These are phyloP conservation scores for Alouatta palliata DNA, from an alignment of 2,113 vertebrate species.

Conservation along the genomic window DNA sequence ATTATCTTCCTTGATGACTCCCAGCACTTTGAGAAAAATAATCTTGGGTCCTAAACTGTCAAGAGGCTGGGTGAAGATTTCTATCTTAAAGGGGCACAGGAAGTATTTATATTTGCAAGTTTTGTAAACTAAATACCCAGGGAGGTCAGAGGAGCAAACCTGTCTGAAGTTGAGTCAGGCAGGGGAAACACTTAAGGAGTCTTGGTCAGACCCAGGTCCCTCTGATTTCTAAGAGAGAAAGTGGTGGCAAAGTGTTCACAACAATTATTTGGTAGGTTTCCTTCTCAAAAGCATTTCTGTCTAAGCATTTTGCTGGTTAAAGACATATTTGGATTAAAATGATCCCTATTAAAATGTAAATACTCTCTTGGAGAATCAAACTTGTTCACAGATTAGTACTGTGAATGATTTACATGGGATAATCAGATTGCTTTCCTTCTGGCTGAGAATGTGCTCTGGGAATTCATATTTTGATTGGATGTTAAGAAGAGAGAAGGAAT, in stretches of 20 bases:
- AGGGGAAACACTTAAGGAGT: neutral
- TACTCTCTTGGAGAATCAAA: neutral
- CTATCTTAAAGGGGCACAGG: neutral
- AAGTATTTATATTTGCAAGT: neutral
- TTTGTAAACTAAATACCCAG: neutral
- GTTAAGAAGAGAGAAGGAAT: neutral
- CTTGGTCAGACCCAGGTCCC: neutral
- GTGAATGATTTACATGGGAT: neutral
- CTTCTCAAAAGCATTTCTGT: neutral
- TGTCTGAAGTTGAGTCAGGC: neutral
- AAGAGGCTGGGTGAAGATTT: neutral
- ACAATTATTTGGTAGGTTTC: neutral
- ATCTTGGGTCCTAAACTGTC: neutral
- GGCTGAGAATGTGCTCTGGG: neutral
- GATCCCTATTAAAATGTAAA: constrained; percentile 53
- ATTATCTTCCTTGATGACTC: neutral
- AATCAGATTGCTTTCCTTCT: constrained; percentile 6
- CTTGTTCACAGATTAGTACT: constrained; percentile 13
- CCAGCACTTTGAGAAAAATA: neutral
- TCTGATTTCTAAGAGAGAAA: neutral
- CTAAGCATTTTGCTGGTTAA: neutral
- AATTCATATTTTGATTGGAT: constrained; percentile 17
- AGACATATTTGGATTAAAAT: constrained; percentile 46
- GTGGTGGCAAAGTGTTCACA: neutral
- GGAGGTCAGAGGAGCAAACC: neutral